A percentile compares a stretch with the other conserved stretches of the same genome.
These are phyloP conservation scores for Xenops minutus DNA, from an alignment of 2,797 vertebrate genomes.

Conservation along the genomic window DNA sequence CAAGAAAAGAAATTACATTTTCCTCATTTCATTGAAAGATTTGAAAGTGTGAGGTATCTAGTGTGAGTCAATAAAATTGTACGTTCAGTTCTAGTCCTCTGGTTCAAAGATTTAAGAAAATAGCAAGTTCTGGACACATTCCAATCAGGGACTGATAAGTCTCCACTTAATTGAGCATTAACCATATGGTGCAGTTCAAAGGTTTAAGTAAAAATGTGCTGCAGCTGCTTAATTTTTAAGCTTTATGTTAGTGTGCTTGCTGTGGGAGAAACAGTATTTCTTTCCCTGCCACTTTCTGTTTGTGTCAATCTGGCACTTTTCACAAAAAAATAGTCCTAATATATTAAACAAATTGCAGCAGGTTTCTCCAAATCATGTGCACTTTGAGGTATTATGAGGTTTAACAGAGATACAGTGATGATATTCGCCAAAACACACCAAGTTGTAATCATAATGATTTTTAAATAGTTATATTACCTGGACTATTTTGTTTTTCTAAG, in stretches of 20 bases:
- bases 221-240: conserved; percentile 13
- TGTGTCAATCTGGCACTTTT: background rate
- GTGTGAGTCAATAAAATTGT: background rate
- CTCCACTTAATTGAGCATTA: conserved; percentile 16
- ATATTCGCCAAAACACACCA: background rate
- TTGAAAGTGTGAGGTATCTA: background rate
- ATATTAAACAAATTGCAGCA: background rate
- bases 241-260: background rate
- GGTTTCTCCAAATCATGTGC: background rate
- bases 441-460: background rate
- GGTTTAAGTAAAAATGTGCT: conserved; percentile 34
- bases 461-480: background rate
- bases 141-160: background rate
- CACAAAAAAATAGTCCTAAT: background rate
- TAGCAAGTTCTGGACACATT: background rate
- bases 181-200: conserved; percentile 52
- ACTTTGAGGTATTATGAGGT: background rate
- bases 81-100: background rate
- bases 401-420: background rate
- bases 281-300: conserved; percentile 16
- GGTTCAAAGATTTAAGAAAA: conserved; percentile 17
- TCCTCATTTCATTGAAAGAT: background rate
- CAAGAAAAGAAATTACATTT: background rate
- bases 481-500: background rate
- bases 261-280: background rate